These are phyloP conservation scores for Proterorhinus semilunaris DNA, from an alignment of 2,113 vertebrate genomes.

Conservation along the genomic window DNA sequence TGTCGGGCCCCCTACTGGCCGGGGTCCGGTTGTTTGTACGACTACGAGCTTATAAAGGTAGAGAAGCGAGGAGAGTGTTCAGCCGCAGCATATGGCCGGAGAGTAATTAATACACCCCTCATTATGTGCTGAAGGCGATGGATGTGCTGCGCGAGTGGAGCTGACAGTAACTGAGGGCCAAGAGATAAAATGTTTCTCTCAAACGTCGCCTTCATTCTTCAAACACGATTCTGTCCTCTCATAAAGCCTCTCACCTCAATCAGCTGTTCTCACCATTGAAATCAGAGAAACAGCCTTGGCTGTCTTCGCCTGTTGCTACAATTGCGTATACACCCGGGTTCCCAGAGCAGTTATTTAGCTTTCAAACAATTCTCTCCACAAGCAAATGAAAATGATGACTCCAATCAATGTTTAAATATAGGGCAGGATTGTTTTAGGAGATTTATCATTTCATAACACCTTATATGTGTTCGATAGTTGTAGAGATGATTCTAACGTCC, in stretches of 20 bases:
- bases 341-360: too few species aligned
- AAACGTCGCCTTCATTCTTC: constrained; percentile 4
- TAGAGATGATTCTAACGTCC: too few species aligned
- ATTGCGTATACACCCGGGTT: too few species aligned
- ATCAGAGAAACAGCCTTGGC: too few species aligned
- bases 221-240: constrained; percentile 14
- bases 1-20: constrained; percentile 8
- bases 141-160: constrained; percentile 42
- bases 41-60: constrained; percentile 18
- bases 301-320: too few species aligned
- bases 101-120: constrained; percentile 61
- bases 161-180: constrained; percentile 22
- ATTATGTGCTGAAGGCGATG: constrained; percentile 53
- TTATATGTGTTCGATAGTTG: too few species aligned
- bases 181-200: constrained; percentile 3
- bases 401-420: too few species aligned
- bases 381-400: too few species aligned
- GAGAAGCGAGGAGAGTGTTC: constrained; percentile 10
- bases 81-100: constrained; percentile 46
- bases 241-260: constrained; percentile 45
- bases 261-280: constrained; percentile 20
- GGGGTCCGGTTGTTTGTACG: constrained; percentile 22
- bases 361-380: too few species aligned
- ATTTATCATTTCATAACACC: too few species aligned
- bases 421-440: too few species aligned